Base-by-base conservation (phyloP, 2,113 vertebrate genomes). In the Halcyon malimbica region DNA sequence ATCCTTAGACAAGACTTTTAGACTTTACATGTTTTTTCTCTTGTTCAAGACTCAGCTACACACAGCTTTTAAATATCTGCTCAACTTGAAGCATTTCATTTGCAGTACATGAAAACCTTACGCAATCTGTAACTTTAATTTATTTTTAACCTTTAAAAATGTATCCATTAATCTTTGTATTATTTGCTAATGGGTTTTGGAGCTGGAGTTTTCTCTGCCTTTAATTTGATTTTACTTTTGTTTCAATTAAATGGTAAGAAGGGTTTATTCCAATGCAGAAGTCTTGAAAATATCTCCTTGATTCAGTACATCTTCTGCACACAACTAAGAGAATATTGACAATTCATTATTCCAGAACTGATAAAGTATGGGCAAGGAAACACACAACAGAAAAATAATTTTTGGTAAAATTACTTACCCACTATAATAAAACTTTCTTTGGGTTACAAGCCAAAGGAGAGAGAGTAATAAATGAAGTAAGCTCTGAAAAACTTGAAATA, bases 401-500 rank as follows among this genome's bases (percentile, higher is more conserved):
- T 83, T 41, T 15, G 0, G 23, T 25, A 31, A 35, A 80, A 50
- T 28, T 33, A 84, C 25, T 82, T 88, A 86, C 2, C 8, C 11
- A 42, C 5, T 73, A 62, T 48, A 83, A 65, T 53, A 80, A 71
- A 91, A 70, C 23, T 44, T 62, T 56, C 16, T 67, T 77, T 67
- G 18, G 8, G 56, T 83, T 69, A 90, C 19, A 65, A 85, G 42
- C 28, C 53, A 88, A 84, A 89, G 81, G 37, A 91, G 88, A 96
- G 60, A 89, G 51, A 93, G 12, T 21, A 88, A 86, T 74, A 93
- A 96, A 87, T 41, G 17, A 31, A 82, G 13, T 33, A 50, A 70
- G 57, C 53, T 92, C 83, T 92, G 88, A 92, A 95, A 54, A 46
- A 90, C 46, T n/a, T 80, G n/a, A 92, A 94, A 94, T 24, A 81